Base-by-base conservation (phyloP, 1,140 invertebrate species). In the Cryptotermes secundus region DNA sequence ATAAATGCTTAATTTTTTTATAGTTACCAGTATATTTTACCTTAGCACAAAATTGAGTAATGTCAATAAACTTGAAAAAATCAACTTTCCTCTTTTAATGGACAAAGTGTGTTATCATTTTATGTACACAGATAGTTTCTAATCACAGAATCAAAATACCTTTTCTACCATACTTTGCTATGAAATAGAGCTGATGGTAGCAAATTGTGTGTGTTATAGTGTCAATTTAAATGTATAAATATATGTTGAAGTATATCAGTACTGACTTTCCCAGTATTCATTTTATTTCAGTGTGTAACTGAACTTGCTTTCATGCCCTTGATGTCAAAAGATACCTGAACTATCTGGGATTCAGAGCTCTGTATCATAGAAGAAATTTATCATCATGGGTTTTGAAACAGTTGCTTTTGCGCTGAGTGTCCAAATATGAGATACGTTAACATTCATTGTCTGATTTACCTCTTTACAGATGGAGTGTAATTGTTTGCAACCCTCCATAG, bases 181-280 rank as follows among this genome's bases (percentile, higher is more conserved):
- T 72, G 59, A 72, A 72, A 72, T 14, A 72, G n/a, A 4, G n/a
- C 59, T 31, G 26, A 4, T 72, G 26, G 26, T 72, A 72, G 59
- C 59, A 72, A 31, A n/a, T 31, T 72, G 26, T 72, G 26, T 72
- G 59, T 31, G 19, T 72, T 72, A 31, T 14, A 72, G 9, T 31
- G n/a, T 31, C 14, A 10, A 31, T 6, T 9, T 72, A 72, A 31
- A 31, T 72, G 59, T 72, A 72, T 16, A 72, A 72, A 72, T 72
- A n/a, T 31, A 14, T 72, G n/a, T n/a, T n/a, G n/a, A n/a, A n/a
- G 59, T 72, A 72, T 26, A 72, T 72, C 59, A 72, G 59, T 72
- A 72, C 59, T 72, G 59, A 72, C 59, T 72, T 72, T 72, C 59
- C 26, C n/a, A 72, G n/a, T 72, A 72, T 6, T 72, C n/a, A 72